Evolutionary conservation across 2,113 vertebrate species (phyloP).

Genomic region (Gasterosteus aculeatus): DNA sequence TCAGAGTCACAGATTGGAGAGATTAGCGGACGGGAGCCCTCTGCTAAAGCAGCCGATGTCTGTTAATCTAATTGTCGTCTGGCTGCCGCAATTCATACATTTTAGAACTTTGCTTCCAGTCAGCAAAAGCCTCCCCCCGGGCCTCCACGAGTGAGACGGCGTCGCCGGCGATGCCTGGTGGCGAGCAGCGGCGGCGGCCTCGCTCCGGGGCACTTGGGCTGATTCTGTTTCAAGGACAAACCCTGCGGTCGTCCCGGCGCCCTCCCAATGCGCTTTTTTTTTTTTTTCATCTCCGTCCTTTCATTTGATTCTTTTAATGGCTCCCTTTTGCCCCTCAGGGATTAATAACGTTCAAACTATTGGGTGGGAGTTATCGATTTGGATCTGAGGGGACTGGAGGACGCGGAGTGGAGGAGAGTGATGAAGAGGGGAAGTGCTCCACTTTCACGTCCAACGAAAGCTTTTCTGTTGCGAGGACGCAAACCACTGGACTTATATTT

Average conservation of each 20-base stretch:
- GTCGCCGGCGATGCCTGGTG: neutral
- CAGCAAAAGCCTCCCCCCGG: neutral
- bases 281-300: constrained; percentile 22
- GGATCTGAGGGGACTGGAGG: constrained; percentile 22
- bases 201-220: constrained; percentile 22
- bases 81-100: neutral
- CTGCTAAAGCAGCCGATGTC: constrained; percentile 36
- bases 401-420: constrained; percentile 1
- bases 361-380: constrained; percentile 23
- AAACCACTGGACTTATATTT: neutral
- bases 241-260: neutral
- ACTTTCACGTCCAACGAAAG: neutral
- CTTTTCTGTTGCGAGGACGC: neutral
- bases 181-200: neutral
- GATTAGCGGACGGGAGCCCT: constrained; percentile 47
- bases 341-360: constrained; percentile 9
- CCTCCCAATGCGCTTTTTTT: constrained; percentile 25
- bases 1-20: constrained; percentile 49
- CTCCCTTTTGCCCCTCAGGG: constrained; percentile 23
- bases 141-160: constrained; percentile 3
- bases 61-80: constrained; percentile 31
- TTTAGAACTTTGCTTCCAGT: constrained; percentile 14
- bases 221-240: constrained; percentile 30
- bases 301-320: constrained; percentile 34
- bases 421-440: constrained; percentile 8